Percentiles rank a stretch among this genome's conserved stretches.
Conservation (phyloP, 2,113 vertebrate genomes). For the Polyodon spathula region DNA sequence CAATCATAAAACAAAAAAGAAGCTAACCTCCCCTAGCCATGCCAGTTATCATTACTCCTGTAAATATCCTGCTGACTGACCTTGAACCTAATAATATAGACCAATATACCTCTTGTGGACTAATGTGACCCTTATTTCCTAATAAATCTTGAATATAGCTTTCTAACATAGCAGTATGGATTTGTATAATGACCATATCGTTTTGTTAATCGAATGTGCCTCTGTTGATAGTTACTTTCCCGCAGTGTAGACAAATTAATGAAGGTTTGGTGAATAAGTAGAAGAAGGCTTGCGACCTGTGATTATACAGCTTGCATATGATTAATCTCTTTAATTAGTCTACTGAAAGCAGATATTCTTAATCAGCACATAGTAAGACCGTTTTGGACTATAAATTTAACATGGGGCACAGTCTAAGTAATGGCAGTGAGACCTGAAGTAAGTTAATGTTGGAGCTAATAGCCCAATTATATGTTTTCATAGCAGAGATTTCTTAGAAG, state of each 20-base stretch:
- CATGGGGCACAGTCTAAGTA: slow-evolving; percentile 16
- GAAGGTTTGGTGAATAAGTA: slow-evolving; percentile 17
- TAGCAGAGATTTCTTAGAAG: slow-evolving; percentile 31
- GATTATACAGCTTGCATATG: slow-evolving; percentile 16
- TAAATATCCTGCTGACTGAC: slow-evolving; percentile 27
- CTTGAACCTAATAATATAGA: no score
- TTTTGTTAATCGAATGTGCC: slow-evolving; percentile 33
- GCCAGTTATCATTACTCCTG: slow-evolving; percentile 32
- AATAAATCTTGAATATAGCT: slow-evolving; percentile 36
- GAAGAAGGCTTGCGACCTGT: slow-evolving; percentile 17
- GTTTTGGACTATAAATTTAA: slow-evolving; percentile 20
- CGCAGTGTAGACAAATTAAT: background rate
- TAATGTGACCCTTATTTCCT: slow-evolving; percentile 5
- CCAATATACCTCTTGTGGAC: background rate
- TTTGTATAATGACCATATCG: slow-evolving; percentile 19
- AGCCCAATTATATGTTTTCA: slow-evolving; percentile 37
- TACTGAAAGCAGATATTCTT: slow-evolving; percentile 25
- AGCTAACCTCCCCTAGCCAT: slow-evolving; percentile 24
- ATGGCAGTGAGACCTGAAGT: slow-evolving; percentile 27
- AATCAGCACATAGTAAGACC: slow-evolving; percentile 30
- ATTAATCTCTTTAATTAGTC: slow-evolving; percentile 38
- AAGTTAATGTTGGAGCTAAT: slow-evolving; percentile 36
- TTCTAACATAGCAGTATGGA: slow-evolving; percentile 31
- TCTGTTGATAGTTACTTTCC: slow-evolving; percentile 27
- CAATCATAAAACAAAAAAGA: slow-evolving; percentile 36